phyloP scores from a whole-genome alignment of 1,140 invertebrate genomes.

The Orchesella cincta region DNA sequence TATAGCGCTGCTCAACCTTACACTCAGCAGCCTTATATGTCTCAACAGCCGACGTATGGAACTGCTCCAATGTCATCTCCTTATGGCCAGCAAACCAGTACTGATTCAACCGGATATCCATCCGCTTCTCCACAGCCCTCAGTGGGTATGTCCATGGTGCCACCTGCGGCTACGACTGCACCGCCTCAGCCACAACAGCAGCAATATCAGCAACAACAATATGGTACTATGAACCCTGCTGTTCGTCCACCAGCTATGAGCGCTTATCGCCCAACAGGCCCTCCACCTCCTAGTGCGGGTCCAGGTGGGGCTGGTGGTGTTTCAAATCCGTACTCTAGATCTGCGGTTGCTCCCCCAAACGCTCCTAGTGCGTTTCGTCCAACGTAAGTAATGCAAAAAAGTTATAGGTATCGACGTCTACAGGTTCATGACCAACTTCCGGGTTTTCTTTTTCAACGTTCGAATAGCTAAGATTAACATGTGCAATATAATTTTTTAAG shows the following conservation, averaged over 20 bases:
- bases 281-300: background rate
- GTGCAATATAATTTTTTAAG: no score
- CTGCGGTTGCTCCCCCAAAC: background rate
- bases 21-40: background rate
- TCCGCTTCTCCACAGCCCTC: background rate
- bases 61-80: background rate
- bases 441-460: no score
- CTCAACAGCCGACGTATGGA: background rate
- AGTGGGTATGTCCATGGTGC: background rate
- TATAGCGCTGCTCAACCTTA: no score
- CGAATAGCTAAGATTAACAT: no score
- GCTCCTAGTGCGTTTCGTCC: no score
- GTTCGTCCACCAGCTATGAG: background rate
- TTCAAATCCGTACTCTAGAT: background rate
- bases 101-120: no score
- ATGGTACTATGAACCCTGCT: background rate
- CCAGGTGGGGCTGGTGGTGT: background rate
- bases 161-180: no score
- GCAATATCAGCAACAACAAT: constrained; percentile 1
- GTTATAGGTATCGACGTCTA: no score
- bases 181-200: constrained; percentile 4
- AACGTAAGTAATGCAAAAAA: no score
- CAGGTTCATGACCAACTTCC: no score
- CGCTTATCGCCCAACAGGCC: background rate
- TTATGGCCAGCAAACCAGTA: background rate